Evolutionary conservation across 2,888 invertebrate species (phyloP).

Genomic region (Hyposoter dolosus): DNA sequence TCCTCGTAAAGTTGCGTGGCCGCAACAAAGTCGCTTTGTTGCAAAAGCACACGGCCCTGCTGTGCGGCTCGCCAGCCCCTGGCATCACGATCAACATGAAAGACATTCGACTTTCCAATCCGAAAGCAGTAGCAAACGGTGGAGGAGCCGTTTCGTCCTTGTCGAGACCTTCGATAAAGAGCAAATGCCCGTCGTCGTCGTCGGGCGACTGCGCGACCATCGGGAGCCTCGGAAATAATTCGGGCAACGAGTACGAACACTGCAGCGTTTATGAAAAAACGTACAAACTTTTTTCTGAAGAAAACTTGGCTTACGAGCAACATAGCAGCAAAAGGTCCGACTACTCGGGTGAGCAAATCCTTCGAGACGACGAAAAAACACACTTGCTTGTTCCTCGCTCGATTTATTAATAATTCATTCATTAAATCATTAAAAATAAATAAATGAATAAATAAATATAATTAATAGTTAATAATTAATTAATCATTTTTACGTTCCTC

Average conservation of each 20-base stretch:
- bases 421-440: too few relatives aligned
- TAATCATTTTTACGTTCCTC: neutral
- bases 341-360: constrained; percentile 82
- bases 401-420: too few relatives aligned
- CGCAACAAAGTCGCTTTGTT: constrained; percentile 88
- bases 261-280: constrained; percentile 80
- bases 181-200: constrained; percentile 73
- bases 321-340: constrained; percentile 85
- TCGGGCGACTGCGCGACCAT: constrained; percentile 80
- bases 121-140: neutral
- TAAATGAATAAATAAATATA: too few relatives aligned
- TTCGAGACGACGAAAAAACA: neutral
- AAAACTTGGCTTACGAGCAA: constrained; percentile 71
- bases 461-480: too few relatives aligned
- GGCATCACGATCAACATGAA: constrained; percentile 87
- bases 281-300: constrained; percentile 79
- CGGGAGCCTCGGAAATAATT: constrained; percentile 86
- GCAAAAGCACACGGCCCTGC: constrained; percentile 88
- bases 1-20: constrained; percentile 89
- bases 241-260: constrained; percentile 77
- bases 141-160: neutral
- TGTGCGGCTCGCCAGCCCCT: constrained; percentile 86
- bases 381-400: neutral
- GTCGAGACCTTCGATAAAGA: constrained; percentile 80
- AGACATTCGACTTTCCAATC: constrained; percentile 80